Conservation (phyloP, 2,888 invertebrate species). For the Melikaiella ostensackeni region DNA sequence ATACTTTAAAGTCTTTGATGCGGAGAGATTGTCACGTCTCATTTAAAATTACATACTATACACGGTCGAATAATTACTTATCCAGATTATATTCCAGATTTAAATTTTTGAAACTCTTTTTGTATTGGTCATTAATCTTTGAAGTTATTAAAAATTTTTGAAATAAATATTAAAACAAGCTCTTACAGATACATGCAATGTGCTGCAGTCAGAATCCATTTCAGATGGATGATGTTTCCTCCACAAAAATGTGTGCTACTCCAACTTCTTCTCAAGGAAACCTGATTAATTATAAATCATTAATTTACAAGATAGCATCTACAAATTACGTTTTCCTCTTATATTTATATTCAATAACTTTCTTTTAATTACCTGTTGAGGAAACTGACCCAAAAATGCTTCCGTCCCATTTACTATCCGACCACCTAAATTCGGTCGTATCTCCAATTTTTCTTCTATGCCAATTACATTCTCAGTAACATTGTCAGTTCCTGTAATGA, state of each 20-base stretch:
- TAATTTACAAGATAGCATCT: not conserved
- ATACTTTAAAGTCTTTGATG: not conserved
- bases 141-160: not conserved
- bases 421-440: not conserved
- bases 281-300: not conserved
- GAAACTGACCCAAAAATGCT: constrained; percentile 24
- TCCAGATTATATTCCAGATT: not conserved
- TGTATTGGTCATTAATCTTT: not conserved
- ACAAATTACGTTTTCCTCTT: not conserved
- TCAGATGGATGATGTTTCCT: not conserved
- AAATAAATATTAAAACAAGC: not conserved
- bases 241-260: constrained; percentile 14
- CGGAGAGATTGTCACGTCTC: not conserved
- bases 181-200: constrained; percentile 25
- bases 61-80: not conserved
- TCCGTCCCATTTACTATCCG: constrained; percentile 29
- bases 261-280: constrained; percentile 21
- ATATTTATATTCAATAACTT: no score
- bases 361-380: constrained; percentile 10
- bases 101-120: not conserved
- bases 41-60: not conserved
- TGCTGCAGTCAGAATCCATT: constrained; percentile 24
- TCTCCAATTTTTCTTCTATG: not conserved
- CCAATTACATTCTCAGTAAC: not conserved
- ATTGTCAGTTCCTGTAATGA: not conserved